Evolutionary conservation across 1,140 invertebrate genomes (phyloP), one percentile per base, ranked within the genome.

Genomic region (Atta texana): DNA sequence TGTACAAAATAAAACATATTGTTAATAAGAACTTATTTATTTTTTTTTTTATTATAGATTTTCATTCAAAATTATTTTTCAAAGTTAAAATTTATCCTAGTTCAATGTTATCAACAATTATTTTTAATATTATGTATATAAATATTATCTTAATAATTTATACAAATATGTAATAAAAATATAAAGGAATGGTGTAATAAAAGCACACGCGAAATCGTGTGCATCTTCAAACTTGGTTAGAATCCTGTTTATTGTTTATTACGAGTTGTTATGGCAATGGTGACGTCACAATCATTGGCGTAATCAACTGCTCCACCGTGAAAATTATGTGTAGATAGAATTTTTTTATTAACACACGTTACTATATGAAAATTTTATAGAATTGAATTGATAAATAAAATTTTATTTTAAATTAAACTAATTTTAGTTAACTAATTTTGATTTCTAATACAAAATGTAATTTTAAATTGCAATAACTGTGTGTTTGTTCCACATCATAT

Each of bases 231-330:
- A 66, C 6, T 59, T 87, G 85, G 85, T 89, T 90, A 90, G 57
- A 28, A 74, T 87, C 64, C 39, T 76, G 63, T 75, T 90, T 81
- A 80, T 51, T 89, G 57, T 87, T 69, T 89, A 31, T 59, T 34
- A 28, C 34, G n/a, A 53, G 61, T 77, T 81, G 49, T 34, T 28
- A 77, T 64, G 51, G 51, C 44, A 57, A n/a, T n/a, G 51, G 0
- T 53, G 34, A 84, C 55, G 28, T 81, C 34, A 61, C 8, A 61
- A 51, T 31, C 69, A 61, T 31, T 28, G 49, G 44, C 24, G 59
- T 77, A 31, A 24, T n/a, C n/a, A 82, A 10, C 7, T 61, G 1
- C 8, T 74, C 8, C n/a, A 18, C 7, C 55, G n/a, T 34, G 6
- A 63, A 51, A 81, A 55, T 81, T 24, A 18, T 2, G 5, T 4